These are phyloP conservation scores for Hydrozoanthus tunicans DNA, from an alignment of 64 coral and sea anemone genomes.

Conservation along the genomic window DNA sequence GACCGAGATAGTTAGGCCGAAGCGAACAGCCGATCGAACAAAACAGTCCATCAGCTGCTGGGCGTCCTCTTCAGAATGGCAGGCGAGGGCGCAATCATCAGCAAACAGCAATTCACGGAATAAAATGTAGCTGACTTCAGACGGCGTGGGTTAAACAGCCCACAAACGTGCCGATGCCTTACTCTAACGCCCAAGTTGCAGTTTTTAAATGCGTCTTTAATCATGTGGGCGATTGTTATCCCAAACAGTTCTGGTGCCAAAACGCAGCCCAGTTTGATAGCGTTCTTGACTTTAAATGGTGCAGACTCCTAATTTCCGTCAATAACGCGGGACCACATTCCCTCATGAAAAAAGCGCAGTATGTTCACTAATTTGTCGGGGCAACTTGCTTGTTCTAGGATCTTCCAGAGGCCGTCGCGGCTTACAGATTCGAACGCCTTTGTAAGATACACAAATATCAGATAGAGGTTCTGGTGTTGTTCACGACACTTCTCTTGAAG, in stretches of 20 bases:
- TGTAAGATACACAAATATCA: background rate
- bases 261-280: background rate
- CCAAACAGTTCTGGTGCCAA: constrained; percentile 33
- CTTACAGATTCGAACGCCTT: background rate
- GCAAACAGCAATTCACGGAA: too few relatives aligned
- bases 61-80: too few relatives aligned
- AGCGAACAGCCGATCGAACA: too few relatives aligned
- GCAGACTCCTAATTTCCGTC: constrained; percentile 25
- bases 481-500: background rate
- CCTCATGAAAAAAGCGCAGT: too few relatives aligned
- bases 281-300: constrained; percentile 14
- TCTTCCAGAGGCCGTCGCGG: constrained; percentile 23
- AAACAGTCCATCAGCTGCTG: too few relatives aligned
- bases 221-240: background rate
- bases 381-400: background rate
- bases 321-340: background rate
- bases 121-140: too few relatives aligned
- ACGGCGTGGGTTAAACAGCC: too few relatives aligned
- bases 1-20: too few relatives aligned
- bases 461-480: background rate
- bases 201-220: constrained; percentile 10
- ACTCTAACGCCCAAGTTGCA: constrained; percentile 19
- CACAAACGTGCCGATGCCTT: constrained; percentile 4
- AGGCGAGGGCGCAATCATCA: too few relatives aligned
- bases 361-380: too few relatives aligned